These are phyloP conservation scores for Lepidurus couesii DNA, from an alignment of 1,140 invertebrate genomes.

Conservation along the genomic window DNA sequence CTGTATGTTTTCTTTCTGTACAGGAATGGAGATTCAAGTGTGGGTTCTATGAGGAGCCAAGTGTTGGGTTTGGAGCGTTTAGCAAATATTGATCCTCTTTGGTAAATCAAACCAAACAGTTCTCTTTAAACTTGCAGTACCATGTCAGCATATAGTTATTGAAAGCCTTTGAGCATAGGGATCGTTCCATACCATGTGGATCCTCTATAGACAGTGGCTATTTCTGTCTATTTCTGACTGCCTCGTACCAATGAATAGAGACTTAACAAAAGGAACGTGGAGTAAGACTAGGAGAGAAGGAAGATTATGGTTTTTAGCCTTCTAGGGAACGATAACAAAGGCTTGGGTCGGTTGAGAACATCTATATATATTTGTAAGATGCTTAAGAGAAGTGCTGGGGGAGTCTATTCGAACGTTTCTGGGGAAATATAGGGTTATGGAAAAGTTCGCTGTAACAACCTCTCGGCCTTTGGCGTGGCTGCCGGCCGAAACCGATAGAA, in stretches of 20 bases:
- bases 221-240: no score
- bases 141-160: background rate
- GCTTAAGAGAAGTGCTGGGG: no score
- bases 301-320: no score
- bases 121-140: background rate
- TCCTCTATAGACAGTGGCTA: no score
- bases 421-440: no score
- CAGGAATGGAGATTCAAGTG: background rate
- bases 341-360: no score
- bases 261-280: no score
- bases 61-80: background rate
- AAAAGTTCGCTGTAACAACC: background rate
- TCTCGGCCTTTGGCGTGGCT: background rate
- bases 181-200: background rate
- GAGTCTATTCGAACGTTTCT: no score
- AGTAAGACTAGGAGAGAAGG: no score
- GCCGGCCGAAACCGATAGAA: background rate
- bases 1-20: background rate
- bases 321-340: no score
- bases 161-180: background rate
- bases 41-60: background rate
- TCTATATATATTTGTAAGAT: no score
- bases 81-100: slow-evolving; percentile 11
- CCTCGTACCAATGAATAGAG: no score
- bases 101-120: slow-evolving; percentile 13